Evolutionary conservation across 2,113 vertebrate species (phyloP), one percentile per base, ranked within the genome.

Genomic region (Poecile atricapillus): DNA sequence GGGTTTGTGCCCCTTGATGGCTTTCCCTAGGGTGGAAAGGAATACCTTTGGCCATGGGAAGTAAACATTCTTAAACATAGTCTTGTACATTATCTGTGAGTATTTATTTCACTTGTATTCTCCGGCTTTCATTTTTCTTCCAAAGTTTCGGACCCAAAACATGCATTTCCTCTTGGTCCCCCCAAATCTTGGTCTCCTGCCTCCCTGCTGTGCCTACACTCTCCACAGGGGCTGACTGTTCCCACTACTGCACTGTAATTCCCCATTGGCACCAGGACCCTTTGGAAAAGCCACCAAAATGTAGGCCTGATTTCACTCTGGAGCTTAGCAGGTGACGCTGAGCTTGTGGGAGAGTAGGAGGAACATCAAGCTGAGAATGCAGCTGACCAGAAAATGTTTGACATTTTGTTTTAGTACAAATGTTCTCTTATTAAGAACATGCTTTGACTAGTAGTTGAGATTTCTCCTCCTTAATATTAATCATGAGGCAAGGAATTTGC

Each of bases 371-470:
- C 96, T 96, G 95, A 96, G 94, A 81, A 90, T 83, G 71, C 95
- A 96, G 94, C 93, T 96, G 96, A 93, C 90, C 82, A 93, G 90
- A 91, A 94, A 93, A 88, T 25, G 46, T 82, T 89, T 95, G 93
- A 94, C 95, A 97, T 95, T 97, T 95, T 93, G 64, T 55, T 91
- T 96, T 74, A 63, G 93, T 83, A 89, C 94, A 96, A 96, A 92
- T 97, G 93, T 96, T 96, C 94, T 88, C 75, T 90, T 91, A 90
- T 80, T 93, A 90, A 92, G 92, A 95, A 92, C 90, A 83, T 64
- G 63, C 85, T 86, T 91, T 90, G 80, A 92, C 49, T 96, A 89
- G 23, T 68, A 92, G 43, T 52, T 82, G 77, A 89, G 47, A 83
- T 86, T 92, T 93, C 31, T 77, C 76, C 24, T 86, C 83, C 90